Evolutionary conservation across 2,113 vertebrate species (phyloP), one percentile per base, ranked within the genome.

Genomic region (Athene cunicularia): DNA sequence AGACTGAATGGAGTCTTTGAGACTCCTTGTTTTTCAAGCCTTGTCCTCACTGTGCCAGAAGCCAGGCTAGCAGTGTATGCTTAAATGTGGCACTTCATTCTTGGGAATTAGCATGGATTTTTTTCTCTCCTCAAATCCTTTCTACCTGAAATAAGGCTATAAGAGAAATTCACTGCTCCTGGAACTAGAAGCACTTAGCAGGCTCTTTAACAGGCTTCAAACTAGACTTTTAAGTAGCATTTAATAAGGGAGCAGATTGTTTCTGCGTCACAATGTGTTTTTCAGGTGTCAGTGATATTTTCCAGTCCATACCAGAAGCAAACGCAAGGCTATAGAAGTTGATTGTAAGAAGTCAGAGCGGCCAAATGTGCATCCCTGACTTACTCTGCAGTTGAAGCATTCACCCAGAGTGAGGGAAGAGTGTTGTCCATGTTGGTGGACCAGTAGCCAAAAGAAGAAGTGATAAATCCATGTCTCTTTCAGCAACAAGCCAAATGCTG

Each of bases 1-100:
- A 89, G 64, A 75, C 68, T 96, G 94, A 97, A 97, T 91, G 76
- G 80, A 94, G 72, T 64, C 96, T 95, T 93, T 95, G 92, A 95
- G 91, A 56, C 27, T 91, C 49, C 84, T 87, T 94, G 83, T 87
- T 91, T 94, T 79, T 55, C 90, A 95, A 75, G 80, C 80, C 52
- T 91, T 72, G 43, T 71, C 73, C 37, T 86, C 1, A 0, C 82
- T 81, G 33, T 81, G 70, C 76, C 50, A 49, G 63, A 90, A 94
- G 67, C 73, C 66, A 62, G 85, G 26, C 66, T 88, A 67, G 70
- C 75, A 73, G 20, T 58, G 32, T 68, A 37, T 2, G 6, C 50
- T 92, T 94, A 72, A 90, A 92, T 0, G 1, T 86, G 26, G 32
- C 26, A 18, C 74, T 86, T 84, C 43, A 67, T 84, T 88, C 58